Base-by-base conservation (phyloP, 2,888 invertebrate genomes). In the Perithous albicinctus region DNA sequence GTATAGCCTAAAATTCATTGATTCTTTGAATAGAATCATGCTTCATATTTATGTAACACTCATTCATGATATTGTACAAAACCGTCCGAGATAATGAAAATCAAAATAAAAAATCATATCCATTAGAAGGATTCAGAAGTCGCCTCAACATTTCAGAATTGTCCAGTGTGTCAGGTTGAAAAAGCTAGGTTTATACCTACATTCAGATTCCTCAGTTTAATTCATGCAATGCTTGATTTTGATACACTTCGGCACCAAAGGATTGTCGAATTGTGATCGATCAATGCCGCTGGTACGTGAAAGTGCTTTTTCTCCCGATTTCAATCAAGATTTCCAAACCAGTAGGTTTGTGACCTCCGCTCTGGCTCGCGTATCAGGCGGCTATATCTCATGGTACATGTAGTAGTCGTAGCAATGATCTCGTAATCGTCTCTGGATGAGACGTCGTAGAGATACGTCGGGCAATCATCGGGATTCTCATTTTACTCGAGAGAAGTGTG, bases 391-490 rank as follows among this genome's bases (percentile, higher is more conserved):
- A 23, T 15, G 67, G 12, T 8, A 35, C 15, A 8, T 32, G 38
- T 8, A 41, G 15, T 23, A 15, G 12, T n/a, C n/a, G 23, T 35
- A 32, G 23, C 12, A 26, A 38, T 8, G 26, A 20, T 38, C 59
- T 78, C 66, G 78, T 78, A 78, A 78, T 78, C 78, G 48, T 73
- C 66, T 15, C 38, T 18, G 56, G 59, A 66, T 23, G 64, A 48
- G 54, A 66, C 64, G 32, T 51, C 64, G 41, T 38, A 32, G 35
- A 7, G 51, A 51, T 46, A 35, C 18, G 51, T 4, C 32, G 5
- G 41, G 61, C 63, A 61, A 76, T 48, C 56, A 46, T 20, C 56
- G 43, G 64, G 59, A 29, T 64, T 26, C 23, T 67, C 15, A 46
- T 72, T 66, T 15, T n/a, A 12, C 43, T 18, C 29, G 51, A 63